Percentiles rank a stretch among this genome's conserved stretches.
phyloP scores from a whole-genome alignment of 2,888 invertebrate species.

The Drosophila suboccidentalis region DNA sequence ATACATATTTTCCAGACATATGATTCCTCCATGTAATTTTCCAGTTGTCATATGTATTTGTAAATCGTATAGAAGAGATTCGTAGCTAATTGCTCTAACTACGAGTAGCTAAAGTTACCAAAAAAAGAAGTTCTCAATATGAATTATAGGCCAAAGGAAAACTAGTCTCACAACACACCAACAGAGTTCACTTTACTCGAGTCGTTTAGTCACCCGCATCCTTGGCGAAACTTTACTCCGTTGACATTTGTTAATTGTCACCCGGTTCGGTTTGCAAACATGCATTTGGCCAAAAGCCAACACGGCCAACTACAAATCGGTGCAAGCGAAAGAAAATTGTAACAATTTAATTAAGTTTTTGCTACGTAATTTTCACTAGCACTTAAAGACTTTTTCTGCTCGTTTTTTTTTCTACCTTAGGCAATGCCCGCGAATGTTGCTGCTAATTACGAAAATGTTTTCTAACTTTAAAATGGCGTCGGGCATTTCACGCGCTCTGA shows the following conservation, averaged over 20 bases:
- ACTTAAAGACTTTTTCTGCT: slow-evolving; percentile 54
- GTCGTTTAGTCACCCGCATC: slow-evolving; percentile 52
- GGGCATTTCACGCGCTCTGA: slow-evolving; percentile 58
- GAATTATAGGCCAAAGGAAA: slow-evolving; percentile 5
- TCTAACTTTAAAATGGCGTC: slow-evolving; percentile 67
- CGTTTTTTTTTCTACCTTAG: slow-evolving; percentile 45
- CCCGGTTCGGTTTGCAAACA: slow-evolving; percentile 56
- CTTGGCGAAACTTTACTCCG: slow-evolving; percentile 40
- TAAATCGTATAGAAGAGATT: no score
- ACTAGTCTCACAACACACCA: slow-evolving; percentile 41
- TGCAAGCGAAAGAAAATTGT: slow-evolving; percentile 51
- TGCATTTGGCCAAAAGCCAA: slow-evolving; percentile 79
- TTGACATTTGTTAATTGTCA: slow-evolving; percentile 79
- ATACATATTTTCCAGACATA: no score
- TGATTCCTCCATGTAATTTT: no score
- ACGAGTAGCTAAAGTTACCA: no score
- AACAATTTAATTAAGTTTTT: slow-evolving; percentile 79
- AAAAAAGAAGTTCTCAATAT: not conserved
- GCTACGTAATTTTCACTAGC: slow-evolving; percentile 52
- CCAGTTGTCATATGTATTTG: no score
- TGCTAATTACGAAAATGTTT: slow-evolving; percentile 79
- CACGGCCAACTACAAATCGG: slow-evolving; percentile 49
- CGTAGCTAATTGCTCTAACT: no score
- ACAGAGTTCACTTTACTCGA: slow-evolving; percentile 1
- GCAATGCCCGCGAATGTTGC: slow-evolving; percentile 19